Percentiles rank a stretch among this genome's conserved stretches.
Conservation (phyloP, 2,113 vertebrate genomes). For the Corydoras sp. region DNA sequence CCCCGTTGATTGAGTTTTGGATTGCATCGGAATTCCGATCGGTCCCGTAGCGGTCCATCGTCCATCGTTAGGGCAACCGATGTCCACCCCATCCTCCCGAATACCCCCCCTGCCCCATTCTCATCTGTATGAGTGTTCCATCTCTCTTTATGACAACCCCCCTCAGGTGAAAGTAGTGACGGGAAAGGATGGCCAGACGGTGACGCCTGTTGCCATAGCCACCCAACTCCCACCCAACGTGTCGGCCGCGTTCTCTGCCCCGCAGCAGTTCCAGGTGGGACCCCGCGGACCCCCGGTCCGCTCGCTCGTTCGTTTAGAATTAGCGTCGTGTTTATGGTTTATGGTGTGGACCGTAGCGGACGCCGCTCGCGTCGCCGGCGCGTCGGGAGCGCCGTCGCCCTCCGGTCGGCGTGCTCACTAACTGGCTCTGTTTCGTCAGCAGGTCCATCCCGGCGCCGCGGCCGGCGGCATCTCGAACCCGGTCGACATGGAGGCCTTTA, state of each 20-base stretch:
- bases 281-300: not conserved
- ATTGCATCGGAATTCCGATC: too few species aligned
- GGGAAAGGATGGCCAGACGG: conserved; percentile 93
- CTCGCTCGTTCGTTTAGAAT: not conserved
- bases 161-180: conserved; percentile 92
- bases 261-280: conserved; percentile 84
- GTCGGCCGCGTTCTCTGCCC: conserved; percentile 89
- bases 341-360: too few species aligned
- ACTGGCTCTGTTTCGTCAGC: conserved; percentile 46
- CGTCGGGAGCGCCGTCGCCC: too few species aligned
- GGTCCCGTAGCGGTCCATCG: too few species aligned
- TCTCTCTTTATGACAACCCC: conserved; percentile 55
- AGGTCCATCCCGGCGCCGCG: conserved; percentile 74
- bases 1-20: too few species aligned
- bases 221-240: conserved; percentile 95
- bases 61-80: too few species aligned
- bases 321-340: too few species aligned
- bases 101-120: not conserved
- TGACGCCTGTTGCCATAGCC: conserved; percentile 93
- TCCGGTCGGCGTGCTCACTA: not conserved
- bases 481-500: conserved; percentile 88
- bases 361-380: too few species aligned
- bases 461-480: conserved; percentile 69
- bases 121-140: conserved; percentile 11
- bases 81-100: too few species aligned